Evolutionary conservation across 1,140 invertebrate genomes (phyloP), one percentile per base, ranked within the genome.

Genomic region (Eueides isabella): DNA sequence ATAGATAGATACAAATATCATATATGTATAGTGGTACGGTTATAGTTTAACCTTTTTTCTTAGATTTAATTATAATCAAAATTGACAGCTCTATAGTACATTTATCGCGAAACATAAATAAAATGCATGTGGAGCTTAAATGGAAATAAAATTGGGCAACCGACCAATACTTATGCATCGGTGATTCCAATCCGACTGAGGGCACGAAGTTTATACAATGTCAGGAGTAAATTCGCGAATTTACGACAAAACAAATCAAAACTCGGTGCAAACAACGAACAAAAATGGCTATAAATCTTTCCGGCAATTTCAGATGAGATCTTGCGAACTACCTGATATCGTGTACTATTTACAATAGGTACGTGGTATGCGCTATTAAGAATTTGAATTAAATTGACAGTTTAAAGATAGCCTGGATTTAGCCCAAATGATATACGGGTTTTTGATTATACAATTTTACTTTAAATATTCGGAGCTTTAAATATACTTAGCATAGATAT

Each of bases 221-320:
- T 68, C 69, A 63, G 74, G 41, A 76, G 64, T 41, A 71, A 75
- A 80, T 84, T 85, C 81, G 81, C 81, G 78, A 86, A 83, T 84
- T 85, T 83, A 85, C 78, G 80, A 80, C 75, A 78, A 87, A 84
- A 88, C 84, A 86, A 83, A 88, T 88, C 86, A 86, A 84, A 86
- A 82, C 79, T 84, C 74, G 71, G 76, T 62, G 70, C 77, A 86
- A 86, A 83, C 85, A 85, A 83, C 77, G 74, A 72, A 63, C 48
- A 55, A 55, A 55, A 55, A 55, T 55, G 19, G 67, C 81, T 55
- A 83, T 88, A 88, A 88, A 88, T 88, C 86, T 85, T 79, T 67
- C 78, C 61, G 70, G 78, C 85, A 88, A 87, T 88, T 87, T 85
- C 78, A 87, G 84, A 87, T 88, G 80, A 78, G 84, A 87, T 88